Conservation (phyloP, 2,888 invertebrate genomes). For the Diaprepes abbreviatus region DNA sequence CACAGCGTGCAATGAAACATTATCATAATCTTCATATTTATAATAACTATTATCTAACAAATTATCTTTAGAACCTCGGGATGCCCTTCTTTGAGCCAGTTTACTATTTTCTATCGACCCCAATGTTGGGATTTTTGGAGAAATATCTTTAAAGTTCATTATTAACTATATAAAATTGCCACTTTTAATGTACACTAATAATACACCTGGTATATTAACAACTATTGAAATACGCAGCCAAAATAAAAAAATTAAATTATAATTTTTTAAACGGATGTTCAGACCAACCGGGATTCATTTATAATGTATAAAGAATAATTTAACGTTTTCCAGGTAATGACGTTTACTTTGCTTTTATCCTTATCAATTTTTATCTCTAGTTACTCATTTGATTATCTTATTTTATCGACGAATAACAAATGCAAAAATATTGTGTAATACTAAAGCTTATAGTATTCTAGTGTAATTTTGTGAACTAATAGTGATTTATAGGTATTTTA, state of each 20-base stretch:
- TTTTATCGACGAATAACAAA: constrained; percentile 9
- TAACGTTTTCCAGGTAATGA: background rate
- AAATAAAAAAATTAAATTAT: constrained; percentile 11
- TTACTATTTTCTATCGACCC: constrained; percentile 58
- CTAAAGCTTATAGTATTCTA: background rate
- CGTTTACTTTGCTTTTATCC: constrained; percentile 36
- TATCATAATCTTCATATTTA: constrained; percentile 57
- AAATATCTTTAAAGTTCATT: constrained; percentile 56
- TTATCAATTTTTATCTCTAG: constrained; percentile 41
- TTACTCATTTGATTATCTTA: constrained; percentile 14
- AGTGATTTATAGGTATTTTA: background rate
- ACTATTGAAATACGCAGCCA: background rate
- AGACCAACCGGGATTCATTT: constrained; percentile 12
- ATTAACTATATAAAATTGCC: background rate
- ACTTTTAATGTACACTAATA: background rate
- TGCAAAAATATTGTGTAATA: background rate
- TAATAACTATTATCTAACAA: constrained; percentile 52
- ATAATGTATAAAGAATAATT: constrained; percentile 11
- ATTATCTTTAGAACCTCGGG: constrained; percentile 50
- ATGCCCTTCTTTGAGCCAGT: constrained; percentile 60
- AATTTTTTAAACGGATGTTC: background rate
- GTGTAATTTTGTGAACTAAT: background rate
- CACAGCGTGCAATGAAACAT: constrained; percentile 50
- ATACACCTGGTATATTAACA: background rate
- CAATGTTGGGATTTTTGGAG: constrained; percentile 61